Base-by-base conservation (phyloP, 2,113 vertebrate species). In the Scartelaos histophorus region DNA sequence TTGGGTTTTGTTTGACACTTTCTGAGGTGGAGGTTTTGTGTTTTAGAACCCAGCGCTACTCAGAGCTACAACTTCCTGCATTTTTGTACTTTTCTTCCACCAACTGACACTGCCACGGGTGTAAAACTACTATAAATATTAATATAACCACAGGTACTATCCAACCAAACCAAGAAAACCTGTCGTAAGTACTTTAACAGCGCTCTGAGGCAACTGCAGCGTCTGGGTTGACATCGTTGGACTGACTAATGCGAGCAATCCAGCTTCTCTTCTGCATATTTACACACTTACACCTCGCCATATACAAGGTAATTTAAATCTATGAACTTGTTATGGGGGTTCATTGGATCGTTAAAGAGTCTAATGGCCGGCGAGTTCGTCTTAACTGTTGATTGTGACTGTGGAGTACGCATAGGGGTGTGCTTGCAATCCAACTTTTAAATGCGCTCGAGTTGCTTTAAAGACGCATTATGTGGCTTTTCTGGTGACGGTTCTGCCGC, bases 181-280 rank as follows among this genome's bases (percentile, higher is more conserved):
- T 43, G 38, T 43, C 38, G 10, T 43, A 10, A 10, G 38, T 10
- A 43, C 38, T 43, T 43, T 88, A 83, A 89, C 74, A 86, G 79
- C 83, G 81, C 79, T 88, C 74, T 58, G 57, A 78, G 81, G 86
- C 70, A 70, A 67, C 60, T 22, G 61, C 61, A 64, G 77, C 58
- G 75, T 83, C 89, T 79, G 6, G 75, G 45, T 6, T 54, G 74
- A 53, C 82, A 87, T 81, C 79, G 69, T 88, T 85, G 85, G 69
- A 71, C 74, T 87, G 89, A 91, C 85, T 79, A 86, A 91, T 11
- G 78, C 80, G 69, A 78, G 80, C 82, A 25, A 29, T 73, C 72
- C 76, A 15, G 83, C 71, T 64, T 64, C 61, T 43, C 12, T 38
- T 64, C 61, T 64, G 34, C 61, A 73, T 81, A 75, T 85, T 86